Evolutionary conservation across 2,888 invertebrate species (phyloP), one percentile per base, ranked within the genome.

Genomic region (Monoplex corrugatus): DNA sequence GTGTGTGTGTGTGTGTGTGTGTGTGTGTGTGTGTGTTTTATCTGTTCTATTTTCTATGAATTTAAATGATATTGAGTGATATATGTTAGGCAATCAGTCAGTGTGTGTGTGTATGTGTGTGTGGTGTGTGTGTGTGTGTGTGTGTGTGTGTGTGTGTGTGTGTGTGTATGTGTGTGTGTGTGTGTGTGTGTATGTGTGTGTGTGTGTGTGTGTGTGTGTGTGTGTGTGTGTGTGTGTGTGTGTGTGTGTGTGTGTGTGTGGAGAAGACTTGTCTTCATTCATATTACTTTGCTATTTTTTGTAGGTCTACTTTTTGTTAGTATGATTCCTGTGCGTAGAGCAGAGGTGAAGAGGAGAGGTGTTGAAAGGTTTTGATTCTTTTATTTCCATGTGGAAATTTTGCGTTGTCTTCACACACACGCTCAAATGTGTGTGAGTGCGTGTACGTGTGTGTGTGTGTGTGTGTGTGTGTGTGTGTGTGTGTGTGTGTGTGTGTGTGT

Each of bases 381-480:
- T 2, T 16, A 5, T 57, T 57, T 5, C 19, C 16, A 57, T 50
- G 10, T 16, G 16, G 16, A 57, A 57, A 57, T 23, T 28, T 57
- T 28, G 2, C 28, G 57, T 57, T 57, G n/a, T 57, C 50, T 23
- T 23, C 16, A 57, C 28, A 57, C 57, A 57, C 28, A 2, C 2
- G 16, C 2, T 57, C 57, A 57, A 13, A 16, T 63, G 72, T 72
- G 72, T 32, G 72, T 32, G 72, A 10, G 32, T 72, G 72, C 2
- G 72, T 32, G 35, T 2, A 35, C 35, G 72, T 38, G 72, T 16
- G 35, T 63, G 23, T 23, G 63, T 63, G 63, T 23, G 63, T 63
- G 35, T 35, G 63, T 72, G 72, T 72, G 72, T 72, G 72, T 72
- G 72, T 72, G 72, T 72, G 72, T 72, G 72, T 35, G 72, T 72